Percentiles rank a stretch among this genome's conserved stretches.
phyloP scores from a whole-genome alignment of 53 echinoderm and acorn worm genomes.

The Echinometra lucunter region DNA sequence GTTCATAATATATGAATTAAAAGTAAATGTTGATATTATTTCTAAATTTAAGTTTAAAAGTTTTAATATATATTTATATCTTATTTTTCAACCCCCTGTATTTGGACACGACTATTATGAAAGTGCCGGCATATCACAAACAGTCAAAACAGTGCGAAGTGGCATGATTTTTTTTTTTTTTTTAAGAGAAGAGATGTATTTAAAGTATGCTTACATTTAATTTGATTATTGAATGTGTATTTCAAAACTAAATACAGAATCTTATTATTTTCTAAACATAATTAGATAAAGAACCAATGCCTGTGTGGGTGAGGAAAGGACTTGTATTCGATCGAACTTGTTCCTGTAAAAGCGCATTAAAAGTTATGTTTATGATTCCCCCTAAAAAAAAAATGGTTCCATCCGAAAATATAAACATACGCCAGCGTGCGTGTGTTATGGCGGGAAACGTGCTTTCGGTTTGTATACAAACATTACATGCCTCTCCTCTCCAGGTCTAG shows the following conservation, averaged over 20 bases:
- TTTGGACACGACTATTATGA: neutral
- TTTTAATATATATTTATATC: neutral
- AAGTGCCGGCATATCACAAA: neutral
- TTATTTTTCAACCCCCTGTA: neutral
- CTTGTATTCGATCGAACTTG: neutral
- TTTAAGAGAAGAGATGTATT: no score
- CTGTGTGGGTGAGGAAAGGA: neutral
- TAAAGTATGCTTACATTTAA: neutral
- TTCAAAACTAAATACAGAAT: neutral
- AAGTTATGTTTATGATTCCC: neutral
- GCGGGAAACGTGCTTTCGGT: slow-evolving; percentile 22
- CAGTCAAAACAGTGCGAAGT: neutral
- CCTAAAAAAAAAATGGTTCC: neutral
- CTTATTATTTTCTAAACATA: neutral
- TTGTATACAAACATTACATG: slow-evolving; percentile 37
- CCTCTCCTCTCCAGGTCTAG: neutral
- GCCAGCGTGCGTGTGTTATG: neutral
- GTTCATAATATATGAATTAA: no score
- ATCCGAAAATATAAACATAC: neutral
- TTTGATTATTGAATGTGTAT: neutral
- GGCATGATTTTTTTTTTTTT: no score
- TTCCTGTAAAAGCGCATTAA: neutral
- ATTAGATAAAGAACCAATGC: neutral
- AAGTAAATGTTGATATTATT: no score
- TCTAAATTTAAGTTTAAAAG: no score